Conservation (phyloP, 2,888 invertebrate species). For the Standfussiana lucernea region DNA sequence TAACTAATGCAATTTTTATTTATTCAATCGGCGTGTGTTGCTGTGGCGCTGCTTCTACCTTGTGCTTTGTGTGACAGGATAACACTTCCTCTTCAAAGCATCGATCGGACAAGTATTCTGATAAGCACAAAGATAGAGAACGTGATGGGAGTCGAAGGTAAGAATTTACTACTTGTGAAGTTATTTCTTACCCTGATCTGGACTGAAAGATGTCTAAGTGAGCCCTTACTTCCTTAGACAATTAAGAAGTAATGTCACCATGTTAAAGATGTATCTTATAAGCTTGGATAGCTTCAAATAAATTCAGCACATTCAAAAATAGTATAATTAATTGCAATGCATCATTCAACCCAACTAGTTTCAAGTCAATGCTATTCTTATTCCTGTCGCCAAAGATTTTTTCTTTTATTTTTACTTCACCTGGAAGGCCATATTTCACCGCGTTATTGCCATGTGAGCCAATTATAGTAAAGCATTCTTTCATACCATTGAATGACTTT, state of each 20-base stretch:
- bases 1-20: constrained; percentile 90
- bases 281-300: neutral
- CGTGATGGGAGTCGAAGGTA: constrained; percentile 85
- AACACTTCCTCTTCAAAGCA: constrained; percentile 90
- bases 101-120: constrained; percentile 90
- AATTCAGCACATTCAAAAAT: neutral
- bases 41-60: constrained; percentile 91
- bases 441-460: neutral
- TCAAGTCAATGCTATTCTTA: neutral
- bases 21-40: constrained; percentile 91
- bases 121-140: constrained; percentile 89
- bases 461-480: neutral
- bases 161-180: constrained; percentile 38
- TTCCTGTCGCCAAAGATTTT: neutral
- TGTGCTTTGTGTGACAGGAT: constrained; percentile 92
- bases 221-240: neutral
- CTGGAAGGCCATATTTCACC: neutral
- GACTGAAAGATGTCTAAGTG: neutral
- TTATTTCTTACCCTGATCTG: neutral
- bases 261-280: neutral
- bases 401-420: neutral
- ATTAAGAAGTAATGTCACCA: neutral
- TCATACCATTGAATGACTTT: neutral
- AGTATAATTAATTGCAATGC: neutral
- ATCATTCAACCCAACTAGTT: neutral